A percentile compares a stretch with the other conserved stretches of the same genome.
Evolutionary conservation across 2,888 invertebrate genomes (phyloP).

Genomic region (Ischnura elegans): DNA sequence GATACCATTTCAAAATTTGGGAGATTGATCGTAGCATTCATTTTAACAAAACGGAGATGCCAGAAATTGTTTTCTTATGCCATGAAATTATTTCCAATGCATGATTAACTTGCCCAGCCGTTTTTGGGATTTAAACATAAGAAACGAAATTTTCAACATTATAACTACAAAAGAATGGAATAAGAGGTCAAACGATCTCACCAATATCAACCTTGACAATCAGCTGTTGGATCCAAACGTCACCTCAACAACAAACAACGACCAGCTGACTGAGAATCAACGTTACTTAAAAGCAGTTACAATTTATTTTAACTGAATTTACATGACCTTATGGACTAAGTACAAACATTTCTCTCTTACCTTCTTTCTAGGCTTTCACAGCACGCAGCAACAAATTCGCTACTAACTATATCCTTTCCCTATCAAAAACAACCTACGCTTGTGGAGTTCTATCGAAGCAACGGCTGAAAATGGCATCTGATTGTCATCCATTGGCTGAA

Average conservation of each 20-base stretch:
- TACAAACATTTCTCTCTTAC: constrained; percentile 10
- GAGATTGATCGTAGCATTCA: no score
- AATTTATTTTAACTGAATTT: background rate
- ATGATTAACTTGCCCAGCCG: no score
- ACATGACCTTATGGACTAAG: background rate
- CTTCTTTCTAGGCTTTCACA: background rate
- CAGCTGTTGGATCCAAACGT: constrained; percentile 55
- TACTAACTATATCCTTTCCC: constrained; percentile 30
- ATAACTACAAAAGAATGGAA: background rate
- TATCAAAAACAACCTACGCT: constrained; percentile 59
- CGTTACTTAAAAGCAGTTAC: background rate
- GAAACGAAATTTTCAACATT: no score
- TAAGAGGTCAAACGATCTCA: background rate
- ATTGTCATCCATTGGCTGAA: constrained; percentile 55
- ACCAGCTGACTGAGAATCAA: constrained; percentile 59
- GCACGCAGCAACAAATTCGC: constrained; percentile 49
- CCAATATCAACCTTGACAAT: constrained; percentile 50
- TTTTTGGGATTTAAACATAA: no score
- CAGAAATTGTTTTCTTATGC: no score
- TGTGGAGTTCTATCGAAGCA: background rate
- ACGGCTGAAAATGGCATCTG: constrained; percentile 60
- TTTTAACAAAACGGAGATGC: no score
- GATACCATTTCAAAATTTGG: no score
- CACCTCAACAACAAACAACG: constrained; percentile 61
- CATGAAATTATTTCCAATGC: no score